Percentiles rank a stretch among this genome's conserved stretches.
Evolutionary conservation across 2,113 vertebrate genomes (phyloP).

Genomic region (Cyprinodon brontotheroides): DNA sequence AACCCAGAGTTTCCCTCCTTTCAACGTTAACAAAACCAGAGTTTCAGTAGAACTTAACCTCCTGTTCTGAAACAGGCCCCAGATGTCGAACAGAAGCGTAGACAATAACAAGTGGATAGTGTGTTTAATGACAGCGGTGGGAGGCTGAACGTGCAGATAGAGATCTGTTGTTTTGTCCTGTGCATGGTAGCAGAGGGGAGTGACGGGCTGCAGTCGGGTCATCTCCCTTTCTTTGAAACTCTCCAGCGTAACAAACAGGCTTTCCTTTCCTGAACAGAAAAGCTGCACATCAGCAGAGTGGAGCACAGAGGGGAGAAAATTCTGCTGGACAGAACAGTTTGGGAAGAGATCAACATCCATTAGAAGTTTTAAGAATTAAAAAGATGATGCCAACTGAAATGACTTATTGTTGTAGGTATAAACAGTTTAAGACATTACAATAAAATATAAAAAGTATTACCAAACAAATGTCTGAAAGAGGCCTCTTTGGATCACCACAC

Average conservation of each 20-base stretch:
- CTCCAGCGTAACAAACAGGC: slow-evolving; percentile 81
- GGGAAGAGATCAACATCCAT: slow-evolving; percentile 29
- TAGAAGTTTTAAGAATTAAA: slow-evolving; percentile 1
- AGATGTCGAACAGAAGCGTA: background rate
- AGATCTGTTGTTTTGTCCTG: slow-evolving; percentile 73
- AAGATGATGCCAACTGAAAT: no score
- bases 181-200: slow-evolving; percentile 56
- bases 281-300: slow-evolving; percentile 79
- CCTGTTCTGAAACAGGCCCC: no score
- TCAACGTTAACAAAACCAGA: no score
- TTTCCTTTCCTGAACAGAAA: slow-evolving; percentile 81
- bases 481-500: no score
- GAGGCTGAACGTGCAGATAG: slow-evolving; percentile 57
- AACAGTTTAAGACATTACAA: no score
- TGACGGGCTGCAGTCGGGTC: slow-evolving; percentile 45
- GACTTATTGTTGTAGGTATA: no score
- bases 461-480: no score
- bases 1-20: no score
- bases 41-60: no score
- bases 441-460: no score
- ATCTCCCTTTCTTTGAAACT: slow-evolving; percentile 78
- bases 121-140: slow-evolving; percentile 35
- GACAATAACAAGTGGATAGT: slow-evolving; percentile 21
- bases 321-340: slow-evolving; percentile 60
- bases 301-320: slow-evolving; percentile 50